These are phyloP conservation scores for Eumacrocentrus americanus DNA, from an alignment of 2,888 invertebrate species.

Conservation along the genomic window DNA sequence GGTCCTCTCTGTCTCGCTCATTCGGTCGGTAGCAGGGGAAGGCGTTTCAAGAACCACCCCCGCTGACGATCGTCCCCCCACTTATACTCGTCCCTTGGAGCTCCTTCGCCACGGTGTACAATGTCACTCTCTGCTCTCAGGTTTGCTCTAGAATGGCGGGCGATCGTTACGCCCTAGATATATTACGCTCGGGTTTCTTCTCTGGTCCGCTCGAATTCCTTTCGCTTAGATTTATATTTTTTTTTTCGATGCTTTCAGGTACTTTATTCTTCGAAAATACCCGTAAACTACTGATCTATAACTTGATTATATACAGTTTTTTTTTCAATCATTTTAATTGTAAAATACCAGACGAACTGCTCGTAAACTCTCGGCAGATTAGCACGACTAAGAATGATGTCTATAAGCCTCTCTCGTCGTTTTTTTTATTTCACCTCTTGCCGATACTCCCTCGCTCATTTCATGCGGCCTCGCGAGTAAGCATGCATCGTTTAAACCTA, in stretches of 20 bases:
- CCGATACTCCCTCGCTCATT: slow-evolving; percentile 2
- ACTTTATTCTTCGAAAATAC: neutral
- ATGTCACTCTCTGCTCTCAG: slow-evolving; percentile 11
- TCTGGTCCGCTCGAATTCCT: neutral
- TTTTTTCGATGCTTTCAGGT: no score
- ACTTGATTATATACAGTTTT: neutral
- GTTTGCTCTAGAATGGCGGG: neutral
- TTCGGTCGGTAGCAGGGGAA: slow-evolving; percentile 51
- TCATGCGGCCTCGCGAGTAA: neutral
- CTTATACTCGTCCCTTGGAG: neutral
- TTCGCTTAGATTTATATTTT: no score
- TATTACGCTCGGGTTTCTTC: neutral
- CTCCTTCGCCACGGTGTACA: no score
- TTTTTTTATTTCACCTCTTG: neutral
- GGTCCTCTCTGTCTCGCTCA: slow-evolving; percentile 10
- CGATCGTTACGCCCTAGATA: neutral
- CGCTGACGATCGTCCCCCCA: slow-evolving; percentile 40
- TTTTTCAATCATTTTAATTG: no score
- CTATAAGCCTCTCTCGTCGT: no score
- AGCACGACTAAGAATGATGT: neutral
- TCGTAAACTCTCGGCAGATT: no score
- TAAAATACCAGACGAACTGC: no score
- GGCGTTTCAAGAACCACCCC: slow-evolving; percentile 56
- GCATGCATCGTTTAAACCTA: neutral
- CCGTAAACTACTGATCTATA: neutral